A percentile compares a stretch with the other conserved stretches of the same genome.
phyloP scores from a whole-genome alignment of 2,113 vertebrate species.

The Oryctolagus cuniculus region mOryCun1.1 NC_091443.1:25794501-25795000 shows the following conservation, averaged over 20 bases:
- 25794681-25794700: neutral
- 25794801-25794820: neutral
- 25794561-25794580: neutral
- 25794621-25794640: neutral
- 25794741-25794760: neutral
- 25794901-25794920: conserved; percentile 51
- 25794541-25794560: neutral
- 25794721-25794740: neutral
- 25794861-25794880: conserved; percentile 50
- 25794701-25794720: neutral
- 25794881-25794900: conserved; percentile 9
- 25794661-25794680: neutral
- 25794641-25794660: neutral
- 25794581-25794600: neutral
- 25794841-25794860: conserved; percentile 54
- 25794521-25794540: neutral
- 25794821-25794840: conserved; percentile 66
- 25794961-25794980: conserved; percentile 32
- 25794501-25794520: neutral
- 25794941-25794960: neutral
- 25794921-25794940: conserved; percentile 13
- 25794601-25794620: neutral
- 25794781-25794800: neutral
- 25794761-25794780: neutral
- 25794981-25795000: conserved; percentile 2